Percentiles rank a stretch among this genome's conserved stretches.
Evolutionary conservation across 2,797 vertebrate genomes (phyloP).

Genomic region (Gouania willdenowi): DNA sequence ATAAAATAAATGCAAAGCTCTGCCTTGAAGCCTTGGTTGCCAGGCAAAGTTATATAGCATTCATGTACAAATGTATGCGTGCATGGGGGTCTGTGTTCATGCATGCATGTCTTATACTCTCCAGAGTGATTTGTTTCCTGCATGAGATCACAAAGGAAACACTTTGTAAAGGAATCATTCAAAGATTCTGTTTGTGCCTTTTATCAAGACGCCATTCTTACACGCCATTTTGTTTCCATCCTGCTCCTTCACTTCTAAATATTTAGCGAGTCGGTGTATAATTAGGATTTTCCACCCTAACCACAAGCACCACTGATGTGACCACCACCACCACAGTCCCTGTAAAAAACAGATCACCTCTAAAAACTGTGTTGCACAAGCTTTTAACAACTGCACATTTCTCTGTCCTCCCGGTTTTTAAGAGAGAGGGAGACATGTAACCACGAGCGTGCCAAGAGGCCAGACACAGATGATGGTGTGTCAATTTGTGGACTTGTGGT

Average conservation of each 20-base stretch:
- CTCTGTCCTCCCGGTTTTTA: constrained; percentile 26
- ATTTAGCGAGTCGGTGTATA: constrained; percentile 35
- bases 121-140: constrained; percentile 11
- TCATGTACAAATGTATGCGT: constrained; percentile 5
- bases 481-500: constrained; percentile 63
- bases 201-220: constrained; percentile 2
- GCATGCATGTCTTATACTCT: constrained; percentile 12
- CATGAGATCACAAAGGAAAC: constrained; percentile 12
- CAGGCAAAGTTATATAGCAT: too few relatives aligned
- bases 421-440: constrained; percentile 48
- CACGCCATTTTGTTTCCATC: constrained; percentile 15
- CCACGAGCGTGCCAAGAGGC: constrained; percentile 66
- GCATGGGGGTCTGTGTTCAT: constrained; percentile 6
- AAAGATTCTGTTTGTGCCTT: neutral
- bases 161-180: too few relatives aligned
- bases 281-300: constrained; percentile 43
- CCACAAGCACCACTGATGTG: constrained; percentile 47
- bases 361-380: constrained; percentile 58
- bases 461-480: constrained; percentile 66
- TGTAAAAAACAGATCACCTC: constrained; percentile 56
- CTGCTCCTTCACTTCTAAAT: constrained; percentile 2
- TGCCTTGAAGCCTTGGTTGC: too few relatives aligned
- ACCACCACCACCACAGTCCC: constrained; percentile 38
- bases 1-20: too few relatives aligned
- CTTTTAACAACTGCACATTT: constrained; percentile 63